These are phyloP conservation scores for Anabacerthia variegaticeps DNA, from an alignment of 2,797 vertebrate species.

Conservation along the genomic window DNA sequence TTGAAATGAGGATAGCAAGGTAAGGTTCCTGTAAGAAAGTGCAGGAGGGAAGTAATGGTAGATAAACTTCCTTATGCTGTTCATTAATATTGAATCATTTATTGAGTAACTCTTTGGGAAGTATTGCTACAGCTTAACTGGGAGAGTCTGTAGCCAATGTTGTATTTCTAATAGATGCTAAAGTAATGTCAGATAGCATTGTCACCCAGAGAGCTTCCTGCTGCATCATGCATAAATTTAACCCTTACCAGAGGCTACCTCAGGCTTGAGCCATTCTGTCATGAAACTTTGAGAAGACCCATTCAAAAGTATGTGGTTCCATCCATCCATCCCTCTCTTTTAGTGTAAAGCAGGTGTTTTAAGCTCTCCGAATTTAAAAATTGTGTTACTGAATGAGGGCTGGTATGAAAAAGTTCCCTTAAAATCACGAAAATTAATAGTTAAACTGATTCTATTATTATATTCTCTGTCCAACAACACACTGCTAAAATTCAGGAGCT, in stretches of 20 bases:
- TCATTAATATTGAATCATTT: background rate
- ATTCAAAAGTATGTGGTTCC: accelerated
- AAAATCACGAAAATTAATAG: background rate
- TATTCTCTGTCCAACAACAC: background rate
- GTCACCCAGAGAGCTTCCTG: background rate
- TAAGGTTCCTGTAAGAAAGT: background rate
- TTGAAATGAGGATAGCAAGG: background rate
- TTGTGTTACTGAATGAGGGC: background rate
- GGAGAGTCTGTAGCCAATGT: background rate
- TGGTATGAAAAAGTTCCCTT: background rate
- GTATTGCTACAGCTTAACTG: background rate
- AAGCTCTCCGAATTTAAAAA: background rate
- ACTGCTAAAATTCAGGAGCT: background rate
- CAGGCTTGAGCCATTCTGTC: background rate
- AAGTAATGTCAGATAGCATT: background rate
- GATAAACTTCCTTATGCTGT: background rate
- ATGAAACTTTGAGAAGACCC: background rate
- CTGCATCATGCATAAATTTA: background rate
- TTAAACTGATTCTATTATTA: background rate
- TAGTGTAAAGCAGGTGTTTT: background rate
- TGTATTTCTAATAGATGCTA: background rate
- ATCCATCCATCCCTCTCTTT: background rate
- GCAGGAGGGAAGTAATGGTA: background rate
- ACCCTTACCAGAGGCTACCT: background rate
- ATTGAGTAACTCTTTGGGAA: background rate